Evolutionary conservation across 2,113 vertebrate genomes (phyloP).

Genomic region (Chamaetylas fuelleborni): DNA sequence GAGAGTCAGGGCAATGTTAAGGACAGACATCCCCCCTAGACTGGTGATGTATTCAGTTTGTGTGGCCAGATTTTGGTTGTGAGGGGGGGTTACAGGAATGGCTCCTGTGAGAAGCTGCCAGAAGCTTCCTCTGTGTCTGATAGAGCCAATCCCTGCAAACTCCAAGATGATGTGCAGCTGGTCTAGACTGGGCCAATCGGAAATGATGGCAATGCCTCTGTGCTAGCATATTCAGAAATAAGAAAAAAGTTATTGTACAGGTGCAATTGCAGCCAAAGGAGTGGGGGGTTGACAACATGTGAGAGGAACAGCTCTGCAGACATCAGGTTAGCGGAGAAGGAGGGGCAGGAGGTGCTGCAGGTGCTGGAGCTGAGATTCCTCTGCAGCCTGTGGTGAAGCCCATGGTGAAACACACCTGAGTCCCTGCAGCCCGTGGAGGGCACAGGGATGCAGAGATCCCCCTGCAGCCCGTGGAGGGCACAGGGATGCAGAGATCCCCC

Average conservation of each 20-base stretch:
- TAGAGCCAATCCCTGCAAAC: not conserved
- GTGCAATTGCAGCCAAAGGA: not conserved
- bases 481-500: no score
- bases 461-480: no score
- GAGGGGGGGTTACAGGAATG: not conserved
- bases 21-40: accelerated
- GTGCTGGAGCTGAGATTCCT: not conserved
- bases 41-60: not conserved
- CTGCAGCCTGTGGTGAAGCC: not conserved
- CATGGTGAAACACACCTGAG: no score
- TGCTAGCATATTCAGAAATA: not conserved
- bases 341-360: not conserved
- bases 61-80: not conserved
- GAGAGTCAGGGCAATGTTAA: not conserved
- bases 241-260: not conserved
- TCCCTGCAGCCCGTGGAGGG: no score
- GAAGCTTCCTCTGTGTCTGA: not conserved
- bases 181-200: not conserved
- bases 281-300: not conserved
- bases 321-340: not conserved
- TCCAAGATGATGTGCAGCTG: no score
- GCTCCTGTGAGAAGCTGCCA: not conserved
- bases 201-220: not conserved
- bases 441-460: no score
- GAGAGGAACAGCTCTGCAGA: not conserved